Percentiles rank a stretch among this genome's conserved stretches.
Evolutionary conservation across 2,888 invertebrate genomes (phyloP).

Genomic region (Brachyopa scutellaris): DNA sequence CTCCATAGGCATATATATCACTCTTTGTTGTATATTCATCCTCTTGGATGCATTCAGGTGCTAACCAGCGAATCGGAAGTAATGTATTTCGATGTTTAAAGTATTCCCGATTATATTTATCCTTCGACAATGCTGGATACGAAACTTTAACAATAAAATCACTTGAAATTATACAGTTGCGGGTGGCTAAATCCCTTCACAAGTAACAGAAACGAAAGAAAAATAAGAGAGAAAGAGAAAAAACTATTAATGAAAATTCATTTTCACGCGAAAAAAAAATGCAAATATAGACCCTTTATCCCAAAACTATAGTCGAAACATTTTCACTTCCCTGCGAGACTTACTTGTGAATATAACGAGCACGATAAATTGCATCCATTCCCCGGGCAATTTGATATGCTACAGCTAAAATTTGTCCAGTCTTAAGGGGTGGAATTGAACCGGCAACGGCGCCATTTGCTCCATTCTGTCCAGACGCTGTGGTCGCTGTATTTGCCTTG

Average conservation of each 20-base stretch:
- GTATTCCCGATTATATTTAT: slow-evolving; percentile 95
- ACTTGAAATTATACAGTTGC: slow-evolving; percentile 94
- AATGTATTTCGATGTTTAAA: slow-evolving; percentile 92
- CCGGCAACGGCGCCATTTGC: slow-evolving; percentile 68
- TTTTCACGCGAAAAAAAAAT: slow-evolving; percentile 30
- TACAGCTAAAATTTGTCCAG: slow-evolving; percentile 86
- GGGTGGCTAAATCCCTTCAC: slow-evolving; percentile 91
- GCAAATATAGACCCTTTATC: slow-evolving; percentile 18
- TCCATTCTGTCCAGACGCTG: slow-evolving; percentile 68
- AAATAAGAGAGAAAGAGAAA: slow-evolving; percentile 8
- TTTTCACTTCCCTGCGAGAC: slow-evolving; percentile 34
- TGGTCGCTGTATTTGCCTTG: slow-evolving; percentile 78
- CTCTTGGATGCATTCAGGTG: slow-evolving; percentile 93
- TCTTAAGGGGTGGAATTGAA: slow-evolving; percentile 85
- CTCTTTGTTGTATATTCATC: slow-evolving; percentile 96
- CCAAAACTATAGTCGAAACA: slow-evolving; percentile 28
- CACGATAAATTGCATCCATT: slow-evolving; percentile 89
- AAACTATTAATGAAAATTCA: slow-evolving; percentile 42
- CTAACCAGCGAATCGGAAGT: slow-evolving; percentile 95
- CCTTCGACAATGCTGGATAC: slow-evolving; percentile 89
- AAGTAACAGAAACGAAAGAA: slow-evolving; percentile 29
- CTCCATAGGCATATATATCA: slow-evolving; percentile 95
- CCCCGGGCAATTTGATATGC: slow-evolving; percentile 91
- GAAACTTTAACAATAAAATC: slow-evolving; percentile 91
- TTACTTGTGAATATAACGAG: slow-evolving; percentile 91